Base-by-base conservation (phyloP, 2,113 vertebrate genomes). In the Anguilla rostrata region DNA sequence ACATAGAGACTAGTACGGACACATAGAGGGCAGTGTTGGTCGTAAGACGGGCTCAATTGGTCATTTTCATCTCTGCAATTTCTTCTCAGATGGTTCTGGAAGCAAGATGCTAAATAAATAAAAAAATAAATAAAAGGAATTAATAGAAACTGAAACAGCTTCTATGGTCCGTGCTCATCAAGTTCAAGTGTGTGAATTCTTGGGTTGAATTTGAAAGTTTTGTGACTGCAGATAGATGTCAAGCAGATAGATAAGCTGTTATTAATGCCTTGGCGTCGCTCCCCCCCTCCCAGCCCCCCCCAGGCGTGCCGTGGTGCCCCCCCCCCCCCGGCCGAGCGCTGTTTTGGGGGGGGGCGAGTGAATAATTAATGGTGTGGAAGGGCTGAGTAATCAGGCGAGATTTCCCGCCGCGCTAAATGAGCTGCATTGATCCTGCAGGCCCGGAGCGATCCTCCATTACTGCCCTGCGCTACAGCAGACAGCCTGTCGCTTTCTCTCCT, bases 371-470 rank as follows among this genome's bases (percentile, higher is more conserved):
- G 92, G 89, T 87, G 41, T 85, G 91, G 90, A 93, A 94, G 91
- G 91, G 88, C 92, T 92, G 95, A 96, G 95, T 96, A 95, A 95
- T 96, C 94, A 95, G 93, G 94, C 94, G 95, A 95, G 93, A 93
- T 92, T 94, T 93, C 93, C 95, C 87, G 84, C 93, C 91, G 92
- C 83, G 91, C 90, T 90, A 94, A 95, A 95, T 94, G 92, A 96
- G 94, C 94, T 95, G 94, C 92, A 90, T 94, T 49, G 89, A 94
- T 96, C 93, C 93, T 83, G 91, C 91, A 93, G 90, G 90, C 92
- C 86, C 88, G 60, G 94, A 89, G 91, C 92, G 93, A 94, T 95
- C 96, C 87, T 92, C 81, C 41, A 87, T 95, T 92, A 92, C 90
- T 90, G 91, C 87, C 82, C 29, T 87, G 56, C 89, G 85, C 92